A percentile compares a stretch with the other conserved stretches of the same genome.
phyloP scores from a whole-genome alignment of 2,797 vertebrate genomes.

The Xenops minutus region DNA sequence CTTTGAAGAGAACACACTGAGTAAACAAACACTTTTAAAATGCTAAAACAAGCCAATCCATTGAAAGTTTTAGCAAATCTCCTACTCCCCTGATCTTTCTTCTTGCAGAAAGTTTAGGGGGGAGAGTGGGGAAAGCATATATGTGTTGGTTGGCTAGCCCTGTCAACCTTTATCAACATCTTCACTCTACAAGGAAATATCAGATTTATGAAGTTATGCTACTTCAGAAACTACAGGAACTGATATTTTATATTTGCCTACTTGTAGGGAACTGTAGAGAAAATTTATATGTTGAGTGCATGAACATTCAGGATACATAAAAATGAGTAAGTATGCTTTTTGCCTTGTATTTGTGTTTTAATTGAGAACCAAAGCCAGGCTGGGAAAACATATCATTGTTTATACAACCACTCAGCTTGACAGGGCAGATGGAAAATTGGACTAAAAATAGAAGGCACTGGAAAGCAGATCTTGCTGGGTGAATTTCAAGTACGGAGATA shows the following conservation, averaged over 20 bases:
- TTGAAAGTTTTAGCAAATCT: background rate
- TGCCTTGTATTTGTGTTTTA: constrained; percentile 21
- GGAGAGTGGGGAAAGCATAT: background rate
- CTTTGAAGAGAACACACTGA: background rate
- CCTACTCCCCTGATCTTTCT: background rate
- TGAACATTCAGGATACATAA: constrained; percentile 25
- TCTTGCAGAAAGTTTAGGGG: background rate
- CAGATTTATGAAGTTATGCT: constrained; percentile 2
- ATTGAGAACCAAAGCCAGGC: constrained; percentile 34
- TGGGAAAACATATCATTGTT: constrained; percentile 28
- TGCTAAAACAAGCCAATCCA: background rate
- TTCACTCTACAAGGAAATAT: background rate
- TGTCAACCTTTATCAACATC: background rate
- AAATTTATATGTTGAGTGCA: constrained; percentile 21
- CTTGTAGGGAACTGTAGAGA: background rate
- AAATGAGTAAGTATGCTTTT: constrained; percentile 32
- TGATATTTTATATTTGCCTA: constrained; percentile 7
- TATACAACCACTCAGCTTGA: constrained; percentile 21
- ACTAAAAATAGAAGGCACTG: background rate
- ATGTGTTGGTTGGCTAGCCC: background rate
- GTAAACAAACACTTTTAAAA: background rate
- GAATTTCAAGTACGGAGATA: constrained; percentile 15
- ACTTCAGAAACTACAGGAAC: background rate
- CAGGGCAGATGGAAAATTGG: constrained; percentile 36
- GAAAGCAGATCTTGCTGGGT: background rate